phyloP scores from a whole-genome alignment of 2,888 invertebrate genomes.

The Pilophorus perplexus region DNA sequence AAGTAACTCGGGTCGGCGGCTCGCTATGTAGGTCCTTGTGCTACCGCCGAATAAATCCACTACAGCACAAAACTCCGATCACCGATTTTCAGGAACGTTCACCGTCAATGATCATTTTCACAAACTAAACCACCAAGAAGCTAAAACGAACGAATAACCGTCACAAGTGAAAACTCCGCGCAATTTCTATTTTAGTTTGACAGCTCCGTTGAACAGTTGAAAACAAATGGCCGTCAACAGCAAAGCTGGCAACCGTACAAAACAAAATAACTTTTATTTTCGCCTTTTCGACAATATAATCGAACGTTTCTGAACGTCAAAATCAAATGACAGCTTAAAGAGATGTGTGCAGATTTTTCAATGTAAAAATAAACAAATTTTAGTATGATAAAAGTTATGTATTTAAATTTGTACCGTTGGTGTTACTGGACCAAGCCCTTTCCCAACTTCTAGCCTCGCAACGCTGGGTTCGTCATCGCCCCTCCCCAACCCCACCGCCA shows the following conservation, averaged over 20 bases:
- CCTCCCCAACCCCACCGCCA: background rate
- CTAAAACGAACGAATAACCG: conserved; percentile 4
- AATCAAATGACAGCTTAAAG: too few relatives aligned
- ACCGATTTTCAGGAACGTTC: conserved; percentile 42
- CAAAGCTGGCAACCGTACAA: conserved; percentile 5
- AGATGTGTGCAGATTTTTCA: too few relatives aligned
- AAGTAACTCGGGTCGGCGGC: conserved; percentile 6
- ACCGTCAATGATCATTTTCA: conserved; percentile 43
- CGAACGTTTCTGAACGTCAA: too few relatives aligned
- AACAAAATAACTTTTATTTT: background rate
- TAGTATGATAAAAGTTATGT: background rate
- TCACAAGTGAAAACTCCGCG: conserved; percentile 16
- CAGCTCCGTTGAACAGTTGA: conserved; percentile 17
- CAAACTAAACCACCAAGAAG: background rate
- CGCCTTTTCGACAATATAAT: background rate
- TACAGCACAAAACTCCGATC: conserved; percentile 23
- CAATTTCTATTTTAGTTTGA: conserved; percentile 24
- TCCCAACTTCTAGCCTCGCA: conserved; percentile 21
- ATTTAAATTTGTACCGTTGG: background rate
- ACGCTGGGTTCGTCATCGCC: conserved; percentile 1
- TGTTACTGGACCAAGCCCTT: background rate
- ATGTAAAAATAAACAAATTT: background rate
- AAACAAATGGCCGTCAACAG: conserved; percentile 35
- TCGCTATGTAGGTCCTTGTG: conserved; percentile 16
- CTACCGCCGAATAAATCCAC: conserved; percentile 24